Conservation (phyloP, 1,140 invertebrate genomes). For the Ostrea edulis region DNA sequence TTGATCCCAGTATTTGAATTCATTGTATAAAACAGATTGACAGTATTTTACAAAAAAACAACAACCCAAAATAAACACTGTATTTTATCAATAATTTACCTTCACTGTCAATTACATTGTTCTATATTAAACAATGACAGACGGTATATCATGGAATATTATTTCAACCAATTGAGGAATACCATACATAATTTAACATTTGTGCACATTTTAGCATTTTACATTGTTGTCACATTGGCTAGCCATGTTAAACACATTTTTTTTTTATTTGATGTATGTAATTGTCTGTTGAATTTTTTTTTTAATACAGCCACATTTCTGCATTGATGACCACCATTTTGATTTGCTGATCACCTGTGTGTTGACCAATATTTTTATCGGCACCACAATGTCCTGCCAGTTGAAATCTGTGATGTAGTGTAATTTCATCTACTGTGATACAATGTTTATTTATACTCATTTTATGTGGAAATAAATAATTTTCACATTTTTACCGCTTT, state of each 20-base stretch:
- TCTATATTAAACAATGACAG: neutral
- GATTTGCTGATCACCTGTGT: neutral
- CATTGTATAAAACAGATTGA: neutral
- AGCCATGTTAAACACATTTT: neutral
- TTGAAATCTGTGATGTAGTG: neutral
- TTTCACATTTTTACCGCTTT: neutral
- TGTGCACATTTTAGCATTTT: neutral
- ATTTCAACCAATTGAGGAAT: neutral
- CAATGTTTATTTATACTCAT: conserved; percentile 24
- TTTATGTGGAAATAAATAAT: conserved; percentile 22
- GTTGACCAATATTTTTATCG: neutral
- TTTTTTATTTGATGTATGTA: neutral
- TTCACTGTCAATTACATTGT: neutral
- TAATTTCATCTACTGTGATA: neutral
- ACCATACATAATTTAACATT: neutral
- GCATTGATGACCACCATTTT: neutral
- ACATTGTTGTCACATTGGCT: neutral
- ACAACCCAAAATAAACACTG: neutral
- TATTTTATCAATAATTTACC: neutral
- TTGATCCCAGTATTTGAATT: neutral
- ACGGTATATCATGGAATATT: neutral
- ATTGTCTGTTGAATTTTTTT: neutral
- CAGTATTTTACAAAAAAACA: neutral
- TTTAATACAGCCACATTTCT: neutral
- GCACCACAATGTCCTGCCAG: neutral